These are phyloP conservation scores for Physella acuta DNA, from an alignment of 1,140 invertebrate genomes.

Conservation along the genomic window DNA sequence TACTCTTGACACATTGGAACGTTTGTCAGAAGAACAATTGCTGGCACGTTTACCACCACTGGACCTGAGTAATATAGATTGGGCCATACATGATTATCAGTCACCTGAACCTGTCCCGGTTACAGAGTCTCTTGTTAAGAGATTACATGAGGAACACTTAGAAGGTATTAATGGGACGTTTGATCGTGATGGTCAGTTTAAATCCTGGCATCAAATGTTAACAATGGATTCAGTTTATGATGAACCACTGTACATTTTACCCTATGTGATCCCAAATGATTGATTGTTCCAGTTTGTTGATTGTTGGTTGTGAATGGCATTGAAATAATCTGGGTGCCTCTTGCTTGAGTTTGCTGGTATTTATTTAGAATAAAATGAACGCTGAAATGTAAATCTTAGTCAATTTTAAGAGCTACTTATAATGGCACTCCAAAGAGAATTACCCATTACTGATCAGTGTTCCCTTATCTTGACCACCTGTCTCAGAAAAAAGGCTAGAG, in stretches of 20 bases:
- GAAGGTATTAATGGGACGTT: constrained; percentile 69
- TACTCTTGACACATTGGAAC: constrained; percentile 4
- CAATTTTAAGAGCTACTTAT: no score
- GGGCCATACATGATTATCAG: constrained; percentile 29
- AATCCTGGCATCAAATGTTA: constrained; percentile 80
- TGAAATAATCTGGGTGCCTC: no score
- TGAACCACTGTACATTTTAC: constrained; percentile 81
- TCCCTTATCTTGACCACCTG: no score
- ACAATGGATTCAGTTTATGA: constrained; percentile 70
- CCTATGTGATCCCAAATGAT: constrained; percentile 69
- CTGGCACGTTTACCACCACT: constrained; percentile 66
- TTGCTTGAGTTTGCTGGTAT: no score
- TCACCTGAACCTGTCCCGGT: constrained; percentile 39
- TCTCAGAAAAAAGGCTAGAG: no score
- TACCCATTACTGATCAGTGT: no score
- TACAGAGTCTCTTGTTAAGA: constrained; percentile 57
- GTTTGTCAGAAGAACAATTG: constrained; percentile 43
- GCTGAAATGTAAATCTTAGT: no score
- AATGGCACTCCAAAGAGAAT: no score
- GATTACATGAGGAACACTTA: constrained; percentile 60
- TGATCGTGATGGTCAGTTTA: constrained; percentile 68
- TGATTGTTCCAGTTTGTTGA: neutral
- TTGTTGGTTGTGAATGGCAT: neutral
- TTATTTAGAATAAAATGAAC: no score
- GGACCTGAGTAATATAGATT: constrained; percentile 63